Conservation (phyloP, 2,888 invertebrate genomes). For the Macrosoma leucophasiata region DNA sequence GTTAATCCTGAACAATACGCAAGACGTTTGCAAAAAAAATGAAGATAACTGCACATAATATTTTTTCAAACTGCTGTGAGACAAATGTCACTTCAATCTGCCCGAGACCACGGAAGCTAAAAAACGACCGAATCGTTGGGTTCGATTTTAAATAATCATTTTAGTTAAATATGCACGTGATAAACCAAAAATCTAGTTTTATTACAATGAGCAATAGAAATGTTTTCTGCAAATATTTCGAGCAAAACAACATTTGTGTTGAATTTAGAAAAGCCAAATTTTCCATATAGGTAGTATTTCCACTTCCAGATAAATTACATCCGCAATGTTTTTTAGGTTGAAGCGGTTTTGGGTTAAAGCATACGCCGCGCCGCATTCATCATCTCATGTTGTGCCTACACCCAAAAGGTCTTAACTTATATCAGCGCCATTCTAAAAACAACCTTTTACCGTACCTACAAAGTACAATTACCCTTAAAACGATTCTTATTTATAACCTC, state of each 20-base stretch:
- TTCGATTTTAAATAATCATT: too few species aligned
- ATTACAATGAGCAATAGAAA: not conserved
- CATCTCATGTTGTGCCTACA: conserved; percentile 29
- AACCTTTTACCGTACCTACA: too few species aligned
- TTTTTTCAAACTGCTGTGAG: too few species aligned
- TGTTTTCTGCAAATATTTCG: not conserved
- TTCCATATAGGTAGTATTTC: too few species aligned
- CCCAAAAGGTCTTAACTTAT: conserved; percentile 17
- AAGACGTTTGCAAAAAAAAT: too few species aligned
- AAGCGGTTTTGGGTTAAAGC: conserved; percentile 37
- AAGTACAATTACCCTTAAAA: too few species aligned
- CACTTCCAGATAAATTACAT: conserved; percentile 18
- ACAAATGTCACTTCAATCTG: too few species aligned
- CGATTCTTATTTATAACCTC: too few species aligned
- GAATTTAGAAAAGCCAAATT: conserved; percentile 2
- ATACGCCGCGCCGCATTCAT: conserved; percentile 42
- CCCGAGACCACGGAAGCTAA: conserved; percentile 1
- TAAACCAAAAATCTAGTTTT: conserved; percentile 7
- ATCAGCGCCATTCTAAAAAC: too few species aligned
- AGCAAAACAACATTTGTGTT: not conserved
- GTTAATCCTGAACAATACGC: too few species aligned
- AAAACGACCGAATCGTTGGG: too few species aligned
- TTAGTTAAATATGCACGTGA: conserved; percentile 11
- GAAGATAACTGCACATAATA: too few species aligned
- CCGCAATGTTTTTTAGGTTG: conserved; percentile 28